These are phyloP conservation scores for Hipparchia semele DNA, from an alignment of 2,888 invertebrate species.

Conservation along the genomic window DNA sequence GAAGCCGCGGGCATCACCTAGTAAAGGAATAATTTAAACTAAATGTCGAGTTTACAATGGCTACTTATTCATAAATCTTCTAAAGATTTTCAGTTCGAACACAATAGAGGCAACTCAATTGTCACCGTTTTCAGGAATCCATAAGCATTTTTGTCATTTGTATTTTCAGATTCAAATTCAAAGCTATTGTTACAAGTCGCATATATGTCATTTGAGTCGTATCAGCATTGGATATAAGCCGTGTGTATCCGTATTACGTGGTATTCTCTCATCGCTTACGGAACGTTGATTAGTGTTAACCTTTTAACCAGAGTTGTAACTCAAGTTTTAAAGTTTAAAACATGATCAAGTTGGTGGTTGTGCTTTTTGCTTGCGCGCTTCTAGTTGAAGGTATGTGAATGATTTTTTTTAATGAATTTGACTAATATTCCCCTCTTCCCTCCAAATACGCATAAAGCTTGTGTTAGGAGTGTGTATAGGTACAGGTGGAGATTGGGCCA, in stretches of 20 bases:
- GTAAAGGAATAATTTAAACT: too few species aligned
- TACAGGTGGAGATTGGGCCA: too few species aligned
- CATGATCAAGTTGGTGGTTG: slow-evolving; percentile 30
- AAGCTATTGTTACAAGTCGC: slow-evolving; percentile 23
- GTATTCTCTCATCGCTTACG: slow-evolving; percentile 36
- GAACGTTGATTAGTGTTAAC: slow-evolving; percentile 26
- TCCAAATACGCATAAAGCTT: too few species aligned
- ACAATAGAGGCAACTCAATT: neutral
- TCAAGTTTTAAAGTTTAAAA: neutral
- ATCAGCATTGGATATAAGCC: slow-evolving; percentile 41
- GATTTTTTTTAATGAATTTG: neutral
- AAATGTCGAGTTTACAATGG: too few species aligned
- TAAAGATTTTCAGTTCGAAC: neutral
- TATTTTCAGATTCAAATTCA: slow-evolving; percentile 35
- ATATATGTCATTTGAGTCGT: slow-evolving; percentile 24
- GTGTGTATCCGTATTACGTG: slow-evolving; percentile 28
- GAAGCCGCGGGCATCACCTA: too few species aligned
- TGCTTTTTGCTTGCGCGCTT: slow-evolving; percentile 26
- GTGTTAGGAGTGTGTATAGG: too few species aligned
- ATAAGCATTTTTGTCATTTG: slow-evolving; percentile 26
- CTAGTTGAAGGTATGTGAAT: slow-evolving; percentile 31
- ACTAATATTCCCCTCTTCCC: neutral
- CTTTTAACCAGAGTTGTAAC: slow-evolving; percentile 2
- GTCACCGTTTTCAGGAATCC: slow-evolving; percentile 23
- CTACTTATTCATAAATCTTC: neutral